A percentile compares a stretch with the other conserved stretches of the same genome.
Conservation (phyloP, 2,113 vertebrate species). For the Pipra filicauda region DNA sequence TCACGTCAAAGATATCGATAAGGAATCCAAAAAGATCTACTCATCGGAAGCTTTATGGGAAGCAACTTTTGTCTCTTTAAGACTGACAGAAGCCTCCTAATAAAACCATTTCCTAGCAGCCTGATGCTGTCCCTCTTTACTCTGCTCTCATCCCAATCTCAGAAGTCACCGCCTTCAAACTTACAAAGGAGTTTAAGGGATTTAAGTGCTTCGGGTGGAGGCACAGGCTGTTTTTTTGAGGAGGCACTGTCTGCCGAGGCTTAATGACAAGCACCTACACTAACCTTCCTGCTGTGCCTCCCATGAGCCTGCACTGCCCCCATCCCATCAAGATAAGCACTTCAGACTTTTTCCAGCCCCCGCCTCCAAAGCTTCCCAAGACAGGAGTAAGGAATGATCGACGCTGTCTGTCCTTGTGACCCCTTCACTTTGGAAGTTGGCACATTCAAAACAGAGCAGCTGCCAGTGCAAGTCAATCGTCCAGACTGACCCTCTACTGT, state of each 20-base stretch:
- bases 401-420: background rate
- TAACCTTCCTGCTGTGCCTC: background rate
- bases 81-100: background rate
- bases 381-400: background rate
- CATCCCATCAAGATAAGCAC: background rate
- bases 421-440: background rate
- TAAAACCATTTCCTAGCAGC: background rate
- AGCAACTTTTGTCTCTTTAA: background rate
- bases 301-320: background rate
- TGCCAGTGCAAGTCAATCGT: background rate
- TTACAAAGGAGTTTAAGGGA: background rate
- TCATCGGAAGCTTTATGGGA: background rate
- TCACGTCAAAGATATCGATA: background rate
- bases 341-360: constrained; percentile 9
- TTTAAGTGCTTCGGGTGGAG: background rate
- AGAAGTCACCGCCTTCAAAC: background rate
- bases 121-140: background rate
- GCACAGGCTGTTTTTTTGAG: background rate
- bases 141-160: background rate
- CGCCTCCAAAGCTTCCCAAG: background rate
- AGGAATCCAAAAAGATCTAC: background rate
- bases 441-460: background rate
- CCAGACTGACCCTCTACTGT: background rate
- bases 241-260: background rate
- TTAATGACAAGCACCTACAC: background rate